Evolutionary conservation across 2,113 vertebrate species (phyloP).

Genomic region (Callipepla californica): DNA sequence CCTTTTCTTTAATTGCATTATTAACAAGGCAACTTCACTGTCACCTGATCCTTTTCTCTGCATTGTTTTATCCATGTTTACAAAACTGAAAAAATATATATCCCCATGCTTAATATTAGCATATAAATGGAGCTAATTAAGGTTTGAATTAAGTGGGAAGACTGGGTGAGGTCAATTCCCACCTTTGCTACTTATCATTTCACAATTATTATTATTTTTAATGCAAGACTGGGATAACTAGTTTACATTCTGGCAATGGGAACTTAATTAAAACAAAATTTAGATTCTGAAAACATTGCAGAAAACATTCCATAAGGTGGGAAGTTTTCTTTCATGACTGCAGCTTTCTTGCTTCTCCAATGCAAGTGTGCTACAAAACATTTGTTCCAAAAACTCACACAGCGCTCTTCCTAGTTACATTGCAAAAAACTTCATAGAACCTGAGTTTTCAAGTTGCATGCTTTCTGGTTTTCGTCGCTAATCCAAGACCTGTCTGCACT

Average conservation of each 20-base stretch:
- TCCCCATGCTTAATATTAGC: background rate
- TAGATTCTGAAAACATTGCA: background rate
- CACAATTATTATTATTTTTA: background rate
- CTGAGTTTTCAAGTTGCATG: background rate
- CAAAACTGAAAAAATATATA: background rate
- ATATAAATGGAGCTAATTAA: constrained; percentile 1
- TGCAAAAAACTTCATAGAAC: background rate
- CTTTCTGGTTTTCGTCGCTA: background rate
- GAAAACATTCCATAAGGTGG: background rate
- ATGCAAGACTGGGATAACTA: constrained; percentile 26
- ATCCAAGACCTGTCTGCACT: background rate
- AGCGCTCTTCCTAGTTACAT: background rate
- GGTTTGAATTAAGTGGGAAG: constrained; percentile 30
- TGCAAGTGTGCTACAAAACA: background rate
- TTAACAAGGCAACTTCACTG: background rate
- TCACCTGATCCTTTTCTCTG: background rate
- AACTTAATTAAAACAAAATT: background rate
- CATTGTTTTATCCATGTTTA: background rate
- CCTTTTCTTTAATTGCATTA: background rate
- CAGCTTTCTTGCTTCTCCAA: background rate
- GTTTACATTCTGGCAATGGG: constrained; percentile 2
- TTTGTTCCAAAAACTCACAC: background rate
- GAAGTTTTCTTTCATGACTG: background rate
- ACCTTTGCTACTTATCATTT: constrained; percentile 53
- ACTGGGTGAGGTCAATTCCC: constrained; percentile 42